These are phyloP conservation scores for Pandemis heparana DNA, from an alignment of 2,888 invertebrate genomes.

Conservation along the genomic window DNA sequence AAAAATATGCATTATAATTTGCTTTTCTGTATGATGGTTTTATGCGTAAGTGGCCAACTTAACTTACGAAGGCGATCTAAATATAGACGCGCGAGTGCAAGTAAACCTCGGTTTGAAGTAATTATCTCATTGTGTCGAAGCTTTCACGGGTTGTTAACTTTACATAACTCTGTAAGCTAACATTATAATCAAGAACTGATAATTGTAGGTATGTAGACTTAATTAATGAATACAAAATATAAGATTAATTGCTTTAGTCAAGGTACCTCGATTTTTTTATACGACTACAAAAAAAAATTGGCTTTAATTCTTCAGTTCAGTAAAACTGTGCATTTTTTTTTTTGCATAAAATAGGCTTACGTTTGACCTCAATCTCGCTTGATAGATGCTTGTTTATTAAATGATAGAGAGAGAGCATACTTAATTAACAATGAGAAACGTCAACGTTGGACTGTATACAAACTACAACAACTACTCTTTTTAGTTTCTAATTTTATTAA, in stretches of 20 bases:
- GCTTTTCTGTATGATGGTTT: background rate
- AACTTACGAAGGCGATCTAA: background rate
- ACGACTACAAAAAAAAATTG: background rate
- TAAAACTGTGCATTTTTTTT: background rate
- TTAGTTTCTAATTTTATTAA: background rate
- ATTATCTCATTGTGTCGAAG: constrained; percentile 28
- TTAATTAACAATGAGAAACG: background rate
- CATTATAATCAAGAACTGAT: constrained; percentile 25
- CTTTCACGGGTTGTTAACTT: constrained; percentile 36
- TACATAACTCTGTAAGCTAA: constrained; percentile 17
- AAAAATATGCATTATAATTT: background rate
- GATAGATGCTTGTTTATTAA: too few species aligned
- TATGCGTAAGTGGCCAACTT: background rate
- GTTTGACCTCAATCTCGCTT: too few species aligned
- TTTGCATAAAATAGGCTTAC: too few species aligned
- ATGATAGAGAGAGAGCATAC: background rate
- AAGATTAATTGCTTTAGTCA: background rate
- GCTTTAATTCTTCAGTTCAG: background rate
- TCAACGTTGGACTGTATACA: background rate
- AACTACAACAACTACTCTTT: background rate
- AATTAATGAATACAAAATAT: constrained; percentile 14
- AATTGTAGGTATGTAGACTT: constrained; percentile 14
- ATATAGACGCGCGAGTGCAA: constrained; percentile 4
- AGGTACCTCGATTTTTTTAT: background rate
- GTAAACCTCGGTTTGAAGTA: constrained; percentile 14